Conservation (phyloP, 2,888 invertebrate genomes). For the Mycalesis mineus region DNA sequence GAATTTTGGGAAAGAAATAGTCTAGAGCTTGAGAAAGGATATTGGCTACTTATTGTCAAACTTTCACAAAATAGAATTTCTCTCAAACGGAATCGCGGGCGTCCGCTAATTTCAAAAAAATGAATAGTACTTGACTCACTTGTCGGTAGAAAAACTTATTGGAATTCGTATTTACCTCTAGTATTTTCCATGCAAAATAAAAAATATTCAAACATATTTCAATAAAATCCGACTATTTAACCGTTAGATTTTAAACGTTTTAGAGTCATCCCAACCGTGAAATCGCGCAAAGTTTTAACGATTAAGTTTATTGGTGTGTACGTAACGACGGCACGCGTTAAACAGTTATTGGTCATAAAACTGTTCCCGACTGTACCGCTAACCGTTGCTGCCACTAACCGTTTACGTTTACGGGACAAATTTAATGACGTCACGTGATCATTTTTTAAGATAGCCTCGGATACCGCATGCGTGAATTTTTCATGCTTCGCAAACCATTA, state of each 20-base stretch:
- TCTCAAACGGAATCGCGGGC: too few species aligned
- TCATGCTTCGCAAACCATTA: neutral
- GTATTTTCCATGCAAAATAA: too few species aligned
- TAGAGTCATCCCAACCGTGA: conserved; percentile 30
- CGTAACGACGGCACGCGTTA: conserved; percentile 47
- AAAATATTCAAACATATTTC: neutral
- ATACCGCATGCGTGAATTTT: neutral
- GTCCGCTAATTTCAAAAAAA: too few species aligned
- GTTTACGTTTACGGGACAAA: conserved; percentile 45
- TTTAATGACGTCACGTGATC: conserved; percentile 51
- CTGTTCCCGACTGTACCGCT: conserved; percentile 45
- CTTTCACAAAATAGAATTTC: too few species aligned
- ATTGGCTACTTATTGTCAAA: too few species aligned
- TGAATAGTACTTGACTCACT: too few species aligned
- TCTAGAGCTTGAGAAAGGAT: too few species aligned
- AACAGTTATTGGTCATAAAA: conserved; percentile 60
- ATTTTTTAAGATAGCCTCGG: conserved; percentile 19
- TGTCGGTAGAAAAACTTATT: too few species aligned
- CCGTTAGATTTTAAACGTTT: conserved; percentile 15
- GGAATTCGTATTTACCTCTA: too few species aligned
- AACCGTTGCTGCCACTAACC: conserved; percentile 49
- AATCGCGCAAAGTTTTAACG: conserved; percentile 34
- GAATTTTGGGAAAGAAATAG: too few species aligned
- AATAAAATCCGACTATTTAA: neutral
- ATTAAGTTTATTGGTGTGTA: conserved; percentile 58